Conservation (phyloP, 37 sponge, comb jelly and placozoan species). For the Eunapius fragilis region DNA sequence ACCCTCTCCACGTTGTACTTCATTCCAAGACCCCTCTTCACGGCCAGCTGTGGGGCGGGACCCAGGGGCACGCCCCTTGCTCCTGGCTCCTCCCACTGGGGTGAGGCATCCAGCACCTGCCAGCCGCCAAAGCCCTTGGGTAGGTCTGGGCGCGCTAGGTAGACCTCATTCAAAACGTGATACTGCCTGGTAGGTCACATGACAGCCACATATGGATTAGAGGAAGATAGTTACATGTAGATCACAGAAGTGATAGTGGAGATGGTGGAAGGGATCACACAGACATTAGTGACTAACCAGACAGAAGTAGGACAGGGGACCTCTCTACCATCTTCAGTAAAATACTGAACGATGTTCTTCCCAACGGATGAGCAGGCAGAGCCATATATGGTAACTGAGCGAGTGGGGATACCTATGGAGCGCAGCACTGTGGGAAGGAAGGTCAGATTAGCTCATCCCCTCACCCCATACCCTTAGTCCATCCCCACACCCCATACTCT, state of each 20-base stretch:
- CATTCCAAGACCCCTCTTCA: conserved; percentile 76
- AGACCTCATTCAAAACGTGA: conserved; percentile 89
- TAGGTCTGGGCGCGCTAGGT: conserved; percentile 75
- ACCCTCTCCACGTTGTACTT: conserved; percentile 82
- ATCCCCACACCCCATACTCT: background rate
- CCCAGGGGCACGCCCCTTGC: conserved; percentile 70
- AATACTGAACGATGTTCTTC: conserved; percentile 65
- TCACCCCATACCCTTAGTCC: no score
- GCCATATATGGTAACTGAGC: conserved; percentile 81
- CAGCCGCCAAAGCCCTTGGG: conserved; percentile 81
- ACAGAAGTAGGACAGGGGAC: conserved; percentile 65
- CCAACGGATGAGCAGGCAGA: conserved; percentile 77
- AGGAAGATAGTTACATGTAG: background rate
- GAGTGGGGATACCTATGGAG: conserved; percentile 68
- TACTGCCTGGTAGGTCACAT: conserved; percentile 55
- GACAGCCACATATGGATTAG: background rate
- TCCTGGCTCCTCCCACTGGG: conserved; percentile 69
- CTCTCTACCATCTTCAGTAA: conserved; percentile 56
- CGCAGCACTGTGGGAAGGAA: conserved; percentile 31
- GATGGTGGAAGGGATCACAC: no score
- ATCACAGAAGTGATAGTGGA: no score
- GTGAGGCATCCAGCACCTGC: conserved; percentile 85
- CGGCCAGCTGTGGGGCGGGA: conserved; percentile 58
- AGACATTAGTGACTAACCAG: conserved; percentile 63
- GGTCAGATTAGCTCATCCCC: background rate